These are phyloP conservation scores for Limnodromus scolopaceus DNA, from an alignment of 2,797 vertebrate genomes.

Conservation along the genomic window DNA sequence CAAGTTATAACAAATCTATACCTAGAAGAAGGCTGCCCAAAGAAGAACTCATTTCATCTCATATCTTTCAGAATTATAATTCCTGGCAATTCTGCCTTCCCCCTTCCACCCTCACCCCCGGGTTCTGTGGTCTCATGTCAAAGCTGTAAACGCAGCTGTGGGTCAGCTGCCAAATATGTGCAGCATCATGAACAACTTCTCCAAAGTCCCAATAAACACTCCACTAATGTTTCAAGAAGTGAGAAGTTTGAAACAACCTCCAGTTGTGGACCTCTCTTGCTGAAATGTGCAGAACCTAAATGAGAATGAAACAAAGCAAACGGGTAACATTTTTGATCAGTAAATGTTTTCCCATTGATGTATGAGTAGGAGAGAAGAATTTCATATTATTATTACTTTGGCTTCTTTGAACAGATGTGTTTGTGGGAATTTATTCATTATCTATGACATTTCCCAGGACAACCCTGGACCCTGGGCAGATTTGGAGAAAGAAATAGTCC, in stretches of 20 bases:
- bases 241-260: not conserved
- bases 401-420: not conserved
- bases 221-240: not conserved
- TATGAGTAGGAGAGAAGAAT: not conserved
- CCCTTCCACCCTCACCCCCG: not conserved
- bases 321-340: not conserved
- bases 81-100: not conserved
- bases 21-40: not conserved
- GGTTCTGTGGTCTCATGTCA: not conserved
- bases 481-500: constrained; percentile 12
- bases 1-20: not conserved
- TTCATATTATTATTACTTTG: not conserved
- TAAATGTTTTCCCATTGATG: not conserved
- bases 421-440: not conserved
- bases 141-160: not conserved
- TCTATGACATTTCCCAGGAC: not conserved
- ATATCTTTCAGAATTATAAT: not conserved
- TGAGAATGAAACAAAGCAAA: not conserved
- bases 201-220: not conserved
- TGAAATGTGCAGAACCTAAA: not conserved
- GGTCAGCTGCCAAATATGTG: not conserved
- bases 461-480: not conserved
- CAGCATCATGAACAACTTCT: not conserved
- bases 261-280: not conserved
- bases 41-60: not conserved